Evolutionary conservation across 2,888 invertebrate species (phyloP).

Genomic region (Orthosia incerta): DNA sequence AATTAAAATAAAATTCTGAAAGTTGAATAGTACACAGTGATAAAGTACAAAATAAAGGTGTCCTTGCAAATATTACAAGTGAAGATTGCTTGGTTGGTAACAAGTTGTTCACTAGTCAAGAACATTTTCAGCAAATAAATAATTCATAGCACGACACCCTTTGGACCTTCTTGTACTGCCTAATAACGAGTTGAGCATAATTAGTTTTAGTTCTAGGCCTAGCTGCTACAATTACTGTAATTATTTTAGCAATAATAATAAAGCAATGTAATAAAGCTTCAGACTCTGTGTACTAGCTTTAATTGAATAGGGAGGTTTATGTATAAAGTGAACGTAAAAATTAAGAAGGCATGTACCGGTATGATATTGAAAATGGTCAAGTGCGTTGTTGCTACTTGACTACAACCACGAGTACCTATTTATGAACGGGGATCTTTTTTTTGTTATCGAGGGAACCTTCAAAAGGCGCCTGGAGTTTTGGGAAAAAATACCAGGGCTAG

Average conservation of each 20-base stretch:
- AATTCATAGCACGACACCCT: constrained; percentile 55
- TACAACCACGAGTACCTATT: too few relatives aligned
- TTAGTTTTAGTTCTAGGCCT: constrained; percentile 54
- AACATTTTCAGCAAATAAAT: constrained; percentile 54
- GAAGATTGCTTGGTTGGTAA: constrained; percentile 33
- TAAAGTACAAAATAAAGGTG: constrained; percentile 20
- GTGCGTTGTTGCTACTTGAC: too few relatives aligned
- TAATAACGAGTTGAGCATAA: constrained; percentile 54
- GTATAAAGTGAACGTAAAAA: not conserved
- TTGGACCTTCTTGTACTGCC: constrained; percentile 53
- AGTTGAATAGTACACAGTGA: not conserved
- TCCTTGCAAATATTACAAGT: constrained; percentile 24
- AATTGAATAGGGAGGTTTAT: not conserved
- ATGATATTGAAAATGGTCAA: not conserved
- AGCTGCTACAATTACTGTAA: constrained; percentile 40
- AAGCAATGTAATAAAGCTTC: constrained; percentile 24
- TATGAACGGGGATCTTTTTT: too few relatives aligned
- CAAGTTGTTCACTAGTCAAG: constrained; percentile 38
- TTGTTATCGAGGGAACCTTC: too few relatives aligned
- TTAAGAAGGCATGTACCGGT: not conserved
- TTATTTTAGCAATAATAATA: constrained; percentile 37
- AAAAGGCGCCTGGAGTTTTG: too few relatives aligned
- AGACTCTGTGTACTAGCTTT: not conserved
- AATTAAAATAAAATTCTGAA: not conserved
- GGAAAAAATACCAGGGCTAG: too few relatives aligned